Base-by-base conservation (phyloP, 23 tunicate species). In the Halocynthia roretzi region DNA sequence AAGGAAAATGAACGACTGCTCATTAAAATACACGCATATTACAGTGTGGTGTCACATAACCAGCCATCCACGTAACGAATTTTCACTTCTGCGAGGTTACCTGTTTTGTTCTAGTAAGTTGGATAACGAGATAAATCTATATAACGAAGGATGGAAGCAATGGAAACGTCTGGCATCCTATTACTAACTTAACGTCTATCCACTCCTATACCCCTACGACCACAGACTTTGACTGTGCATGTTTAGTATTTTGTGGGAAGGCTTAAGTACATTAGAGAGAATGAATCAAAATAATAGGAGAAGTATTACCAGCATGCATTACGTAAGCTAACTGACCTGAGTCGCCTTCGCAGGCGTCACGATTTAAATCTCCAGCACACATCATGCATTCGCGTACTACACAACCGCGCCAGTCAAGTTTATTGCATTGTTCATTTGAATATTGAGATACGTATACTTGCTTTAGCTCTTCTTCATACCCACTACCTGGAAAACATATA, bases 311-410 rank as follows among this genome's bases (percentile, higher is more conserved):
- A 60, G 71, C 53, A 31, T 31, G 44, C 44, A 31, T 31, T 31
- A 31, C 44, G 44, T 31, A 31, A 31, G 4, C 44, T 17, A 0
- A 53, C 80, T 54, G 14, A 93, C 94, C 94, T 53, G 94, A 87
- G 68, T 87, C 94, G 7, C 94, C 98, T 40, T 88, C 96, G 67
- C 99, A 94, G 20, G 99, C 97, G 23, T 83, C 95, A 22, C 44
- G 77, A 76, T 88, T 84, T 22, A 81, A 31, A 9, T 77, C 91
- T 7, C 99, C 96, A 58, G 99, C 99, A 53, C 99, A 94, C 76
- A 94, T 80, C 99, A 94, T 94, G 72, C 99, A 94, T 6, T 90
- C 80, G 48, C 89, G 65, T 8, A 89, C 77, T 11, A 70, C 78
- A 77, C 99, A 94, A 61, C 75, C 68, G 50, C 99, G 66, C 96